Evolutionary conservation across 2,113 vertebrate genomes (phyloP).

Genomic region (Dipodomys stephensi): DNA sequence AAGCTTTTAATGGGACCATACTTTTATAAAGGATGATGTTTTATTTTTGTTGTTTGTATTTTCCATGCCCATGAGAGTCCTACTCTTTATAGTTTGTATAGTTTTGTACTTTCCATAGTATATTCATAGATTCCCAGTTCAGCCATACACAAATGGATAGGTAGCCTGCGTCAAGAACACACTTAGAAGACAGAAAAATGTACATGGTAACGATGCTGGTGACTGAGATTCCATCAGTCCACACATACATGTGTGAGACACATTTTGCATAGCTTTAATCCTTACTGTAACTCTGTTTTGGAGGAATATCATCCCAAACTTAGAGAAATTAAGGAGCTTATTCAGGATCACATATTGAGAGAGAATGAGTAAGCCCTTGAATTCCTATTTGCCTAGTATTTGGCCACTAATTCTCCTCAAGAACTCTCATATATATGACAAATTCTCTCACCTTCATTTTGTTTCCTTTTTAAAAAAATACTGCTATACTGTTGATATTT

Average conservation of each 20-base stretch:
- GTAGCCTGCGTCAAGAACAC: neutral
- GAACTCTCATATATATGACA: neutral
- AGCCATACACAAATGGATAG: neutral
- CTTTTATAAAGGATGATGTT: neutral
- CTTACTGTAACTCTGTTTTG: neutral
- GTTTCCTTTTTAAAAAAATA: conserved; percentile 7
- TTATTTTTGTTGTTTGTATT: neutral
- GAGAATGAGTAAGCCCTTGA: neutral
- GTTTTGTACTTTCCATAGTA: neutral
- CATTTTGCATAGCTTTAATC: neutral
- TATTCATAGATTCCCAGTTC: conserved; percentile 39
- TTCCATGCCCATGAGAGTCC: neutral
- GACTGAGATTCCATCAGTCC: neutral
- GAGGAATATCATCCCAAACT: neutral
- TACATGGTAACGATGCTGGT: neutral
- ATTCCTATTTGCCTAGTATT: neutral
- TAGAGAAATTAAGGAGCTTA: neutral
- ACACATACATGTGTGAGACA: neutral
- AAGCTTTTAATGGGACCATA: neutral
- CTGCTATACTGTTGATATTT: neutral
- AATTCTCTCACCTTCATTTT: neutral
- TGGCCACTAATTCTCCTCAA: neutral
- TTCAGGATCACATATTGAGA: neutral
- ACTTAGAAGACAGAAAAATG: neutral
- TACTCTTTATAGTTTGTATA: neutral